Base-by-base conservation (phyloP, 2,113 vertebrate genomes). In the Lepisosteus oculatus region DNA sequence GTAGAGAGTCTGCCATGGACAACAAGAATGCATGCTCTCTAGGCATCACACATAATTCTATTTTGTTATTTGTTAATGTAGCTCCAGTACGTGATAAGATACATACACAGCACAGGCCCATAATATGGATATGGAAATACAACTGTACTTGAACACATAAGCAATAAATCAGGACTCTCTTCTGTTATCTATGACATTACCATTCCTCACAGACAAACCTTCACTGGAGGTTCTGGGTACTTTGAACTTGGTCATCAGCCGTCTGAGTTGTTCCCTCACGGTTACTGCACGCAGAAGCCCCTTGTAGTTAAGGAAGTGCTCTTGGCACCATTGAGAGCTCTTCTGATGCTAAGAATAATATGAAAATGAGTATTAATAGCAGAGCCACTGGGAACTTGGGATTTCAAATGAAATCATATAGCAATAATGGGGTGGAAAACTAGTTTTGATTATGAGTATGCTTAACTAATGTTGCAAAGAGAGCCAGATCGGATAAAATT, bases 271-370 rank as follows among this genome's bases (percentile, higher is more conserved):
- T 77, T 99, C 97, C 77, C 96, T 91, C n/a, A 99, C 95, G 0
- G 95, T 89, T 42, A 89, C 80, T 1, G 97, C 95, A 75, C 97
- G 91, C 68, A 95, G 86, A 9, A 99, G 95, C 44, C 97, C 97
- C 82, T 98, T 99, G 85, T 99, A 99, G 82, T 99, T 96, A 54
- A 99, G 92, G 85, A 96, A 99, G 78, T 95, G 96, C 0, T 99
- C 94, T 84, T 98, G 96, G 82, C 97, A 99, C 97, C 97, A 99
- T 79, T 97, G 95, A 62, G 97, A 98, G 84, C 87, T 98, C 85
- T 96, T 99, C 86, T 91, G 96, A 85, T 98, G 95, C 97, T 99
- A 63, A 61, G 14, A 61, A 29, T 13, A 61, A 14, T 29, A 61
- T 61, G 59, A 6, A 61, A 15, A 61, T 29, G 17, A 14, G 59